Evolutionary conservation across 2,113 vertebrate genomes (phyloP), one percentile per base, ranked within the genome.

Genomic region (Lagopus leucura): DNA sequence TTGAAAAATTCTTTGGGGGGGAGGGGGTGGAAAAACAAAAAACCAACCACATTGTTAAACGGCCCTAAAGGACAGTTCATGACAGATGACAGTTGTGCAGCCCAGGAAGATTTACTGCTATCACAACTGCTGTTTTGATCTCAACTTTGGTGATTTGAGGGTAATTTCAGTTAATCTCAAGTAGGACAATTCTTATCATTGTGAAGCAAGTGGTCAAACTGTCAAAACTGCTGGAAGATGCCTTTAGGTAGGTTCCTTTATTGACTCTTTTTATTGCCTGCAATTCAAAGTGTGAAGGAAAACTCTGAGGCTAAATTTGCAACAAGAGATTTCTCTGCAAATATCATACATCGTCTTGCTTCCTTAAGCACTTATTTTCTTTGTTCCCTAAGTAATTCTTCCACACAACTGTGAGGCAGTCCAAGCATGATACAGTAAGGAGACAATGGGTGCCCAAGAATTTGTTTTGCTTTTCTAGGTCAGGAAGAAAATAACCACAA

Each of bases 241-340:
- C 36, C 55, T 92, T 75, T 38, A 64, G 60, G 55, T 80, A 82
- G 21, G 48, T 38, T 66, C 27, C 16, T 82, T 67, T 77, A 30
- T 47, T 91, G 42, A 36, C 16, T 88, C 50, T 86, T 87, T 74
- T 86, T 80, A 89, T 73, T 89, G 45, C 32, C 76, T 77, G 50
- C 27, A 71, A 34, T 86, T 88, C 45, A 7, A 80, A 32, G 6
- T 21, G 76, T 13, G 6, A 32, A 45, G 48, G 11, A 27, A 17
- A 30, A 80, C 45, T 25, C 42, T 65, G 64, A 76, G 40, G 40
- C 18, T 27, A 43, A n/a, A 91, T 76, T 79, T 50, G 15, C 38
- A 89, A 36, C 30, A 47, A 25, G 52, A 90, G 48, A 66, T 91
- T 87, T 89, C 47, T 63, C 63, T 25, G 3, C 7, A 8, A 75